Percentiles rank a stretch among this genome's conserved stretches.
Conservation (phyloP, 1,140 invertebrate species). For the Dreissena polymorpha region DNA sequence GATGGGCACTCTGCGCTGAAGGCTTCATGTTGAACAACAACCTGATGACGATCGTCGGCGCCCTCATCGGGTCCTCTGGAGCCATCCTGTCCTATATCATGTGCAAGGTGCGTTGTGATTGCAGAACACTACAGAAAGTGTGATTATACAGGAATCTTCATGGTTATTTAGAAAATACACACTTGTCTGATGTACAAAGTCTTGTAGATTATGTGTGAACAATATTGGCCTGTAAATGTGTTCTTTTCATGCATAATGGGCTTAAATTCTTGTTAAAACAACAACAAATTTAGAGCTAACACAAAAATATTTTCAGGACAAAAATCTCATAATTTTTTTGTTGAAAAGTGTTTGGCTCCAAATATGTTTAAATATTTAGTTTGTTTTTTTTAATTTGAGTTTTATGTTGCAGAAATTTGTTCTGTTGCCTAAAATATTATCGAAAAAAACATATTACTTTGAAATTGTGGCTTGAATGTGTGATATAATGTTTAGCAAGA, state of each 20-base stretch:
- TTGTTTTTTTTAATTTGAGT: not conserved
- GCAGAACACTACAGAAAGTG: not conserved
- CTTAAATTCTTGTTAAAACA: too few species aligned
- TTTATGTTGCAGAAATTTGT: not conserved
- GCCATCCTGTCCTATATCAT: conserved; percentile 97
- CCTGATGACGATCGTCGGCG: conserved; percentile 94
- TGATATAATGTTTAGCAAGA: not conserved
- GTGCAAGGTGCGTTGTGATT: conserved; percentile 87
- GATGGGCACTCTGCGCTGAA: conserved; percentile 93
- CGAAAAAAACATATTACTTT: not conserved
- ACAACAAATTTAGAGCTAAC: too few species aligned
- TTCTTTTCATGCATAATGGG: too few species aligned
- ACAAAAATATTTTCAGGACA: too few species aligned
- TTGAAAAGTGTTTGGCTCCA: too few species aligned
- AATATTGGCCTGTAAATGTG: too few species aligned
- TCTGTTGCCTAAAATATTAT: not conserved
- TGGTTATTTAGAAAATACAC: not conserved
- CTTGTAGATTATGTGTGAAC: too few species aligned
- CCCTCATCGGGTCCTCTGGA: conserved; percentile 94
- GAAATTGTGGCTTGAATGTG: not conserved
- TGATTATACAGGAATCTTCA: not conserved
- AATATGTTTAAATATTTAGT: not conserved
- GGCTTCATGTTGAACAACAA: conserved; percentile 97
- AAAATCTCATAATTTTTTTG: too few species aligned
- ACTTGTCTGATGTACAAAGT: not conserved